Percentiles rank a stretch among this genome's conserved stretches.
phyloP scores from a whole-genome alignment of 2,113 vertebrate genomes.

The Rhinoptilus africanus region DNA sequence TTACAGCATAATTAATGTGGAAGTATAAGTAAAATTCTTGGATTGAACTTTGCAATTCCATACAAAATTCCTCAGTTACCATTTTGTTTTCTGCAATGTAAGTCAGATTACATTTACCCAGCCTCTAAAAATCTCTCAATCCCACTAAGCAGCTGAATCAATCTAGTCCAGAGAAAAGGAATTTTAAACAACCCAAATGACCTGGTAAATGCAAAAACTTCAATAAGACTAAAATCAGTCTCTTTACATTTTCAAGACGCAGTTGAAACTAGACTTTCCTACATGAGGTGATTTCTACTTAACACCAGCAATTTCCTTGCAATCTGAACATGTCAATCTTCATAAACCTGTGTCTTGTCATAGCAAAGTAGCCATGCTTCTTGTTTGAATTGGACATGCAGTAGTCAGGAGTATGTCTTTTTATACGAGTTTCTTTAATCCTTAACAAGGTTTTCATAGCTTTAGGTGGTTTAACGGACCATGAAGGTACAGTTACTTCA shows the following conservation, averaged over 20 bases:
- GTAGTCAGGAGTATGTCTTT: not conserved
- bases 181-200: not conserved
- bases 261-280: not conserved
- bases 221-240: not conserved
- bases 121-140: not conserved
- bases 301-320: not conserved
- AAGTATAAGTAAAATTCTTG: not conserved
- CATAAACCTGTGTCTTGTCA: not conserved
- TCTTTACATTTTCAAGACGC: not conserved
- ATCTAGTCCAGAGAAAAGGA: not conserved
- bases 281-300: not conserved
- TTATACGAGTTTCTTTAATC: not conserved
- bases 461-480: not conserved
- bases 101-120: not conserved
- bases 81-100: not conserved
- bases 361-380: not conserved
- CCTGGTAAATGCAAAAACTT: not conserved
- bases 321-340: not conserved
- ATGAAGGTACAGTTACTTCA: not conserved
- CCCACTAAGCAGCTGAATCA: not conserved
- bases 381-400: not conserved
- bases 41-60: not conserved
- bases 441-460: not conserved
- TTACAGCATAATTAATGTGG: not conserved
- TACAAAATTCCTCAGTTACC: not conserved